Percentiles rank a stretch among this genome's conserved stretches.
These are phyloP conservation scores for Samia ricini DNA, from an alignment of 1,140 invertebrate species.

Conservation along the genomic window DNA sequence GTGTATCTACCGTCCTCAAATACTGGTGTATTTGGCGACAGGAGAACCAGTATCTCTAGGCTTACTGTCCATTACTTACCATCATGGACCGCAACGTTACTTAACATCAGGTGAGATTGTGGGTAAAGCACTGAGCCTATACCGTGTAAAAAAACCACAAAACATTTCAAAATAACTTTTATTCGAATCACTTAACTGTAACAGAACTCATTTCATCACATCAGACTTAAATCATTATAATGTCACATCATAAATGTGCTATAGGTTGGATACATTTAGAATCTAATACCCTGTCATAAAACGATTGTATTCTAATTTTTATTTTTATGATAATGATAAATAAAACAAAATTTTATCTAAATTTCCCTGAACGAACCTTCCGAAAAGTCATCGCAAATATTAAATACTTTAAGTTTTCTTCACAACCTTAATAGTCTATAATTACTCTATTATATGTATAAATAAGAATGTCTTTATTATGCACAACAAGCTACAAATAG, in stretches of 20 bases:
- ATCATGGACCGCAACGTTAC: too few species aligned
- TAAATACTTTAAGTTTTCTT: constrained; percentile 7
- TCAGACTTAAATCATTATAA: not conserved
- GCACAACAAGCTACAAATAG: constrained; percentile 15
- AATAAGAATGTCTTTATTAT: constrained; percentile 13
- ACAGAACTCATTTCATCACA: not conserved
- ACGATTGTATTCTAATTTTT: constrained; percentile 1
- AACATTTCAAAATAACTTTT: not conserved
- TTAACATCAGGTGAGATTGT: too few species aligned
- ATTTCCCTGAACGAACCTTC: not conserved
- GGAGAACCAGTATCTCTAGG: too few species aligned
- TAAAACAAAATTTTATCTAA: not conserved
- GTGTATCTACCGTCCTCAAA: too few species aligned
- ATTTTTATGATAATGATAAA: not conserved
- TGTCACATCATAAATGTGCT: not conserved
- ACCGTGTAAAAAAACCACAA: not conserved
- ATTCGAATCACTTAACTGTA: not conserved
- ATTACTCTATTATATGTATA: constrained; percentile 11
- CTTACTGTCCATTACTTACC: too few species aligned
- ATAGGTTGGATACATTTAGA: not conserved
- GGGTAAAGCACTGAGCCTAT: not conserved
- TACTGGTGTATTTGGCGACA: too few species aligned
- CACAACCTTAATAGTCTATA: constrained; percentile 16
- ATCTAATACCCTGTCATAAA: constrained; percentile 28
- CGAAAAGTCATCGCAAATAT: not conserved